Evolutionary conservation across 2,797 vertebrate species (phyloP), one percentile per base, ranked within the genome.

Genomic region (Tauraco hartlaubi): DNA sequence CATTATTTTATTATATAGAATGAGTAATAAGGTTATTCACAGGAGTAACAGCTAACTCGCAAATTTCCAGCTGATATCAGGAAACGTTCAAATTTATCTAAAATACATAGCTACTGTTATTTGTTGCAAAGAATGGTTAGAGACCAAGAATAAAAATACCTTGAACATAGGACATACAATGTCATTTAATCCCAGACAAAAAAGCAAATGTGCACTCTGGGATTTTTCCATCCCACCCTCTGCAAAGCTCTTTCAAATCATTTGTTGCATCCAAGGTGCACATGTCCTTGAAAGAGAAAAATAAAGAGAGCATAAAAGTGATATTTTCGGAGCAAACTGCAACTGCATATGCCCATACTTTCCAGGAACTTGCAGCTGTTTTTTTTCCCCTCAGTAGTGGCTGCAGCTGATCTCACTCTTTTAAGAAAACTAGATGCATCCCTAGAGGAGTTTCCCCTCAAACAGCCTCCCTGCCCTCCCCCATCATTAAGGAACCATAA

Each of bases 101-200:
- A 90, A 94, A 88, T 51, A 94, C 79, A 88, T 31, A 95, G 76
- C 39, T 85, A 67, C 61, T 82, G 35, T n/a, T 91, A 62, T 9
- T 43, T 85, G 56, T 51, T 55, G 46, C 54, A 85, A 73, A 75
- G 75, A 80, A 80, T 72, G 61, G 52, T 25, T 51, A 41, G 58
- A 77, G 54, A 77, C 35, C 28, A 93, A 72, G 87, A 92, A 82
- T 61, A 72, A 64, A 88, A 89, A 64, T 62, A 79, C 68, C 54
- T 74, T 68, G 54, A 89, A 39, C 49, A 51, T 9, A 80, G 84
- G 88, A 89, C 78, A 74, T 26, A n/a, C 72, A 94, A 88, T 85
- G 78, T 89, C 78, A 92, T 55, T 92, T 71, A 80, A 79, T 52
- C n/a, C 10, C 44, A 61, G 29, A 49, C 11, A 54, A 48, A 62